Conservation (phyloP, 1,140 invertebrate genomes). For the Phenacoccus solenopsis region DNA sequence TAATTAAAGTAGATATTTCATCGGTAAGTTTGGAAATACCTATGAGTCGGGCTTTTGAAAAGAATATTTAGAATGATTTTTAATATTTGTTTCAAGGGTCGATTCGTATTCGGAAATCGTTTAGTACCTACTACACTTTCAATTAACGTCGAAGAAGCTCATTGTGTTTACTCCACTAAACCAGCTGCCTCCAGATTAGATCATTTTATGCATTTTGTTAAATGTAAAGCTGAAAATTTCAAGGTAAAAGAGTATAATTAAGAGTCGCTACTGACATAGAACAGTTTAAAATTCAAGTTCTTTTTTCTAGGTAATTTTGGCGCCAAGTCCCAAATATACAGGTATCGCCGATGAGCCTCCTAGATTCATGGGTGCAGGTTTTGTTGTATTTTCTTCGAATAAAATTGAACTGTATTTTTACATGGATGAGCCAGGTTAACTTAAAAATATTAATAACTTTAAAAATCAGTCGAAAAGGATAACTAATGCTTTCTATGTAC, state of each 20-base stretch:
- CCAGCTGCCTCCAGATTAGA: slow-evolving; percentile 84
- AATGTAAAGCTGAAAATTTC: slow-evolving; percentile 88
- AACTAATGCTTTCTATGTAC: neutral
- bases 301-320: slow-evolving; percentile 58
- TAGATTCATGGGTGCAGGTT: slow-evolving; percentile 94
- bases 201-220: slow-evolving; percentile 92
- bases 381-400: slow-evolving; percentile 91
- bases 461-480: neutral
- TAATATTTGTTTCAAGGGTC: slow-evolving; percentile 51
- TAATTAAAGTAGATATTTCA: slow-evolving; percentile 88
- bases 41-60: too few species aligned
- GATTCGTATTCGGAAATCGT: slow-evolving; percentile 93
- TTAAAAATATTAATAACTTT: neutral
- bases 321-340: slow-evolving; percentile 85
- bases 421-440: slow-evolving; percentile 79
- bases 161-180: slow-evolving; percentile 90
- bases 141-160: slow-evolving; percentile 85
- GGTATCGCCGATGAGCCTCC: slow-evolving; percentile 90
- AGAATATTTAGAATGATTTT: slow-evolving; percentile 14
- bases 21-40: slow-evolving; percentile 41
- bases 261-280: neutral
- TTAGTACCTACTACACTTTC: slow-evolving; percentile 85
- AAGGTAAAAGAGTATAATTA: slow-evolving; percentile 39
- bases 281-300: neutral
- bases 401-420: slow-evolving; percentile 91